Base-by-base conservation (phyloP, 2,797 vertebrate genomes). In the Geotrypetes seraphini region DNA sequence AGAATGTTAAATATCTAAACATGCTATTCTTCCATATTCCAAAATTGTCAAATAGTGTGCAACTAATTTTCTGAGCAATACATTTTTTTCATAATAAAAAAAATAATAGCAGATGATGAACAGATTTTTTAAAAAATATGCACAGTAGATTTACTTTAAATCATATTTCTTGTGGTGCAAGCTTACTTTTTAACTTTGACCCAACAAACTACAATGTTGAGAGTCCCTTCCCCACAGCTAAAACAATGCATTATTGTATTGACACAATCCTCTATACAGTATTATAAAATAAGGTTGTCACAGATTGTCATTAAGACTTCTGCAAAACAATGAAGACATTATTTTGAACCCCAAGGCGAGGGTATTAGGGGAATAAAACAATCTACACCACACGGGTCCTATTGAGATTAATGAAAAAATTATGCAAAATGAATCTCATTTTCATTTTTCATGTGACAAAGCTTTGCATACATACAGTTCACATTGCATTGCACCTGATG, bases 371-470 rank as follows among this genome's bases (percentile, higher is more conserved):
- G 77, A 86, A 85, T 84, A 86, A 88, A 90, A 79, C 76, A 78
- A 79, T 83, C 80, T 66, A 56, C 80, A 71, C 86, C 82, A 74
- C 84, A 73, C 73, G 85, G 81, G 80, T 81, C 83, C 85, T 78
- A 89, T 86, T 87, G 86, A 88, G 86, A 93, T 91, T 88, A 92
- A 93, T 93, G 87, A 78, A 86, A 89, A 89, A 89, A 91, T 86
- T 69, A 88, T 87, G 81, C 83, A 83, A 86, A 88, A 84, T 84
- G 58, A 73, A 72, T 84, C 80, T 80, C 69, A 64, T 86, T 83
- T 86, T 86, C 82, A 83, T 82, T 77, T n/a, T 82, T 83, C 79
- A 75, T 45, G 69, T 64, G 79, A 79, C 77, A 47, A 75, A 79
- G 84, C 79, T 84, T 73, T 75, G 81, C 81, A 81, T 79, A 72